Evolutionary conservation across 2,797 vertebrate genomes (phyloP), one percentile per base, ranked within the genome.

Genomic region (Esox masquinongy): DNA sequence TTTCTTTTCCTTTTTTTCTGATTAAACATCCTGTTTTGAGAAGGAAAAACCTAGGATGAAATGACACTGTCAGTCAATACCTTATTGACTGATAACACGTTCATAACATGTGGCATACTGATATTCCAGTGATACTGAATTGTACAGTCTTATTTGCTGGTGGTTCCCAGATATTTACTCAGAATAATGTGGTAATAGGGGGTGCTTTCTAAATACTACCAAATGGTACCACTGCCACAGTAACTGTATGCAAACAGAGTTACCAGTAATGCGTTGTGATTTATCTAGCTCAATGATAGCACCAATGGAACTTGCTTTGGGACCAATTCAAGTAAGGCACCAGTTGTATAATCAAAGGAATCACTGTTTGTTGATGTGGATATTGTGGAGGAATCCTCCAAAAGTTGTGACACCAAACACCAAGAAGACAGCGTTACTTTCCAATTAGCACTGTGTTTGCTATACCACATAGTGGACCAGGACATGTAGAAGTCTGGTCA

Each of bases 21-120:
- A 69, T 66, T 76, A 76, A 83, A 85, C 80, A 73, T 87, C 85
- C 82, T 86, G 83, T 88, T 87, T 85, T 78, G 72, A 70, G 12
- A 47, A 47, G 43, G 39, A 83, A 79, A 67, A 77, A 74, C 74
- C 78, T 11, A 72, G 31, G 43, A 67, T 66, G 71, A 77, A 82
- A 74, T 69, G 63, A 67, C 72, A 39, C 78, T 24, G 72, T 53
- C 72, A 77, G 16, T 15, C 7, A 75, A 68, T 83, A 74, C 49
- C 83, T 72, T 77, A 67, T 68, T 76, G 29, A 63, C 79, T 73
- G 79, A 74, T 83, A 73, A 76, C 68, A 74, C 82, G 26, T 15
- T 14, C 15, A 71, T 71, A 19, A n/a, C 31, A 43, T 49, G 26
- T 14, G 26, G 69, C 47, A 49, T 70, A 34, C 4, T 16, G 26